Percentiles rank a stretch among this genome's conserved stretches.
Evolutionary conservation across 2,888 invertebrate species (phyloP).

Genomic region (Drosophila subquinaria): DNA sequence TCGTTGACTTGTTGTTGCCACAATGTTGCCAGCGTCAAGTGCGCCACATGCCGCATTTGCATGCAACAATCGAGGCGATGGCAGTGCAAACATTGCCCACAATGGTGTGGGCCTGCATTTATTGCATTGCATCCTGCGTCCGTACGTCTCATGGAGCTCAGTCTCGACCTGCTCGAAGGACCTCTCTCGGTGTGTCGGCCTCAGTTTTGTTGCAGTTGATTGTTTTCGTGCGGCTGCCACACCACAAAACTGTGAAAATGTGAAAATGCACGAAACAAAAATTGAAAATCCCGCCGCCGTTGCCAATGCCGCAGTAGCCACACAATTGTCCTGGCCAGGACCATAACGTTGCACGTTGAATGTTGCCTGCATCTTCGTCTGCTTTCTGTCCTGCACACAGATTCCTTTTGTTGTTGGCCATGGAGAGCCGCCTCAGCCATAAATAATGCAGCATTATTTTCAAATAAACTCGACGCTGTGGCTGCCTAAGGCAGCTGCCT

Average conservation of each 20-base stretch:
- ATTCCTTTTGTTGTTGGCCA: slow-evolving; percentile 46
- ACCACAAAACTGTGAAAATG: slow-evolving; percentile 68
- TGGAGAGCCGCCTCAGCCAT: slow-evolving; percentile 61
- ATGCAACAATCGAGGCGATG: slow-evolving; percentile 66
- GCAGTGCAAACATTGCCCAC: slow-evolving; percentile 52
- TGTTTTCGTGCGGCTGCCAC: slow-evolving; percentile 74
- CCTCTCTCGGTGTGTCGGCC: slow-evolving; percentile 38
- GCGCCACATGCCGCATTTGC: slow-evolving; percentile 70
- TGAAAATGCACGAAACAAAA: slow-evolving; percentile 70
- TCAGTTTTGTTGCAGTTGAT: slow-evolving; percentile 65
- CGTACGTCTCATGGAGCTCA: slow-evolving; percentile 29
- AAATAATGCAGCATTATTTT: slow-evolving; percentile 81
- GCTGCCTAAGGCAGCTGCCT: slow-evolving; percentile 60
- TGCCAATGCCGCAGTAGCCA: slow-evolving; percentile 15
- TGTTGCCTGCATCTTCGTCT: slow-evolving; percentile 41
- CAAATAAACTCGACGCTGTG: slow-evolving; percentile 74
- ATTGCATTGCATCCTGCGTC: slow-evolving; percentile 59
- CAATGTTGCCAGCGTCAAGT: slow-evolving; percentile 62
- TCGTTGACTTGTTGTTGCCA: slow-evolving; percentile 64
- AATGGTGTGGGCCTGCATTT: slow-evolving; percentile 45
- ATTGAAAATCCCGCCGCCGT: slow-evolving; percentile 52
- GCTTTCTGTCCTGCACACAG: slow-evolving; percentile 21
- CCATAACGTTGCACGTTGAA: slow-evolving; percentile 11
- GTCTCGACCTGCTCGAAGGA: slow-evolving; percentile 17
- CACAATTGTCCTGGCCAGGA: slow-evolving; percentile 22